A percentile compares a stretch with the other conserved stretches of the same genome.
Conservation (phyloP, 2,888 invertebrate species). For the Belgica antarctica region DNA sequence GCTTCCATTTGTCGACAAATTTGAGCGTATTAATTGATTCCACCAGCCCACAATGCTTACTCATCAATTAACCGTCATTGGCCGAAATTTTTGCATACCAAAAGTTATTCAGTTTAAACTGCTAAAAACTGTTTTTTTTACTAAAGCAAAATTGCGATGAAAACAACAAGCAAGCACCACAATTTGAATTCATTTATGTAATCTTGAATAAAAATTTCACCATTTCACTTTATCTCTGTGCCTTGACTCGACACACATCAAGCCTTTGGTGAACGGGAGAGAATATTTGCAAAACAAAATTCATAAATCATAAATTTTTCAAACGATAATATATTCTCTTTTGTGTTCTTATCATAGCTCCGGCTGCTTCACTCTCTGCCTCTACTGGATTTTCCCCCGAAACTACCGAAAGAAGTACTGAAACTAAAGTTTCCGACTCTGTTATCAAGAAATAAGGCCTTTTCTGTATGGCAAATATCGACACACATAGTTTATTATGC, state of each 20-base stretch:
- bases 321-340: slow-evolving; percentile 36
- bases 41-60: too few species aligned
- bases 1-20: too few species aligned
- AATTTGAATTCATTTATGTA: slow-evolving; percentile 3
- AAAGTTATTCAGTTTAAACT: too few species aligned
- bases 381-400: neutral
- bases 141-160: neutral
- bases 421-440: neutral
- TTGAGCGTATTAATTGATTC: too few species aligned
- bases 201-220: neutral
- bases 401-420: slow-evolving; percentile 8
- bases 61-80: too few species aligned
- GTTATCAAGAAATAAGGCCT: slow-evolving; percentile 24
- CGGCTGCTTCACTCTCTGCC: neutral
- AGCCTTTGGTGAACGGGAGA: neutral
- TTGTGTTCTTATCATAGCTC: slow-evolving; percentile 41
- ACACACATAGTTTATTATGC: slow-evolving; percentile 34
- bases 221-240: slow-evolving; percentile 7
- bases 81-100: too few species aligned
- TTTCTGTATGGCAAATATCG: neutral
- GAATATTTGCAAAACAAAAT: slow-evolving; percentile 36
- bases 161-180: neutral
- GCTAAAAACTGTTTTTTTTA: too few species aligned
- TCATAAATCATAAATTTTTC: slow-evolving; percentile 43
- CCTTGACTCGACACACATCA: neutral